Conservation (phyloP, 2,113 vertebrate species). For the Ciconia boyciana region DNA sequence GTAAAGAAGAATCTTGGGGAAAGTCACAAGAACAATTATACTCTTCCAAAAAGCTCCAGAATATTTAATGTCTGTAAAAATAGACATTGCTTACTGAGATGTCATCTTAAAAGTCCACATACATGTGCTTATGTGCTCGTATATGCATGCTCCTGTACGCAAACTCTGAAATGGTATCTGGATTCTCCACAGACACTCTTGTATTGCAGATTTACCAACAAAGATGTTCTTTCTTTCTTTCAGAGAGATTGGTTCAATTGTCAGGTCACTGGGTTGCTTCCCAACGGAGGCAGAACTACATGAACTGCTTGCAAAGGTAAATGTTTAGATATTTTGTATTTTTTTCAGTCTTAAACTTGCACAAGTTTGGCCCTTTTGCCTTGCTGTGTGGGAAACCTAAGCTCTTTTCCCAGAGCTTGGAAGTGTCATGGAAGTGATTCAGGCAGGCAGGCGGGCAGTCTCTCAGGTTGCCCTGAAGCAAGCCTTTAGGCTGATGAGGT, state of each 20-base stretch:
- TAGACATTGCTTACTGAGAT: not conserved
- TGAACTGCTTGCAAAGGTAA: conserved; percentile 83
- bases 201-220: not conserved
- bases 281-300: conserved; percentile 87
- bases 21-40: not conserved
- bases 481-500: not conserved
- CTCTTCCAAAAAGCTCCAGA: not conserved
- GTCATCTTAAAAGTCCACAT: not conserved
- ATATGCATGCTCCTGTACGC: not conserved
- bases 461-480: not conserved
- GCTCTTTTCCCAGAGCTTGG: not conserved
- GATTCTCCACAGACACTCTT: not conserved
- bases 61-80: not conserved
- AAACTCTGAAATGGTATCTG: not conserved
- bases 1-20: not conserved
- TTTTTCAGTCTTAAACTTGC: not conserved
- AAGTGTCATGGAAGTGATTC: not conserved
- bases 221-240: not conserved
- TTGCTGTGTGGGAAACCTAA: not conserved
- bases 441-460: not conserved
- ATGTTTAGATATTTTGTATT: not conserved
- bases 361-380: not conserved
- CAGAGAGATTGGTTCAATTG: conserved; percentile 89
- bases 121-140: not conserved
- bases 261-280: conserved; percentile 89